Evolutionary conservation across 2,888 invertebrate species (phyloP).

Genomic region (Atethmia centrago): DNA sequence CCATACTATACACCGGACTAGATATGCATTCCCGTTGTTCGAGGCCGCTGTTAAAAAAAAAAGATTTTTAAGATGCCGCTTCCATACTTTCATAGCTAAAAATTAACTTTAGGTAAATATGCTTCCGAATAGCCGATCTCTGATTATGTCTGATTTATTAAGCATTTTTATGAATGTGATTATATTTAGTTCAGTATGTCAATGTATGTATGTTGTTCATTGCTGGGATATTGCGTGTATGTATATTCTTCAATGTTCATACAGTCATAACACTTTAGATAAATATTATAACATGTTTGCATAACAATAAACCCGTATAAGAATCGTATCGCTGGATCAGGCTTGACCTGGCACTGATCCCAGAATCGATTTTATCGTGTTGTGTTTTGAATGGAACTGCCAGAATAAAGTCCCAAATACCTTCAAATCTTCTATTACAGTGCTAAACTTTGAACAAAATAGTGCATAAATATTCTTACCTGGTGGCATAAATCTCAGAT

Average conservation of each 20-base stretch:
- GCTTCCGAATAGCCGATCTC: no score
- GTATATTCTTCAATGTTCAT: not conserved
- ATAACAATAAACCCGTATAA: constrained; percentile 30
- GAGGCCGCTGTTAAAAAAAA: no score
- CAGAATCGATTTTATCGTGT: constrained; percentile 45
- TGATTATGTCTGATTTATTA: no score
- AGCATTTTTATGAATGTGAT: not conserved
- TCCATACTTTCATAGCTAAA: no score
- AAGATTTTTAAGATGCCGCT: no score
- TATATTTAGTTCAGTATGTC: not conserved
- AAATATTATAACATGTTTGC: constrained; percentile 28
- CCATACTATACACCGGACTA: no score
- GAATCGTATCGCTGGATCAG: constrained; percentile 42
- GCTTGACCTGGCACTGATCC: constrained; percentile 58
- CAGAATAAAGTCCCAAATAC: constrained; percentile 18
- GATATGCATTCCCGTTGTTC: no score
- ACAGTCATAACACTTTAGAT: constrained; percentile 5
- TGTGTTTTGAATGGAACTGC: constrained; percentile 46
- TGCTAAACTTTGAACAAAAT: no score
- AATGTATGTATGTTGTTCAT: not conserved
- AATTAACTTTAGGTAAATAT: no score
- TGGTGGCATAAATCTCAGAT: constrained; percentile 96
- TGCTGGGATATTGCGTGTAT: not conserved
- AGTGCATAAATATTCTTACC: constrained; percentile 81
- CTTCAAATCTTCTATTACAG: not conserved